phyloP scores from a whole-genome alignment of 2,113 vertebrate genomes.

The Fregetta grallaria region DNA sequence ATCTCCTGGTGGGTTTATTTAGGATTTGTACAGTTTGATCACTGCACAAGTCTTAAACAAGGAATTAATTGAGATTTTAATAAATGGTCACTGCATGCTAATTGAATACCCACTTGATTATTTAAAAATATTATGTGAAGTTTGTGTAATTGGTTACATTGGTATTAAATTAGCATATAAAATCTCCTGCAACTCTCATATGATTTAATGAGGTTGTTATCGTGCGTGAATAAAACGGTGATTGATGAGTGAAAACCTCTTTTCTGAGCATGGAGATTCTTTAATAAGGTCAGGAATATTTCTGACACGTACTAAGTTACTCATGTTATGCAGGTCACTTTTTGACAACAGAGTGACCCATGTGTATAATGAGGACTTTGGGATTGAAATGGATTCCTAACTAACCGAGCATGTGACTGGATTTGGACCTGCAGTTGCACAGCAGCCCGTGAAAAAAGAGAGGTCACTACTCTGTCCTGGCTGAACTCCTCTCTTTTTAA shows the following conservation, averaged over 20 bases:
- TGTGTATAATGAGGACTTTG: conserved; percentile 21
- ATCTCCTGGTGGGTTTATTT: conserved; percentile 47
- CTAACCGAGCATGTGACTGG: conserved; percentile 11
- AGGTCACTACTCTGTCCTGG: conserved; percentile 17
- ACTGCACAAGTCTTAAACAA: conserved; percentile 38
- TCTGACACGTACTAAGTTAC: conserved; percentile 46
- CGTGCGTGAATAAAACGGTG: conserved; percentile 41
- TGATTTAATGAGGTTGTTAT: conserved; percentile 67
- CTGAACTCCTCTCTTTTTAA: conserved; percentile 17
- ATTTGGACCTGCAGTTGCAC: conserved; percentile 6
- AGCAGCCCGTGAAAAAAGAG: background rate
- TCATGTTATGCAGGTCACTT: conserved; percentile 47
- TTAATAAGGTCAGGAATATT: conserved; percentile 63
- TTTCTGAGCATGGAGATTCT: background rate
- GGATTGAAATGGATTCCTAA: conserved; percentile 30
- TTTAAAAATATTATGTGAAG: conserved; percentile 67
- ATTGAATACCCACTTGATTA: conserved; percentile 63
- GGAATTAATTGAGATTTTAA: conserved; percentile 62
- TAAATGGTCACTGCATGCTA: conserved; percentile 59
- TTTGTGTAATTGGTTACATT: conserved; percentile 65
- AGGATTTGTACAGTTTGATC: conserved; percentile 52
- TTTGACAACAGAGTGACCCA: conserved; percentile 30
- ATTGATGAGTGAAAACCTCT: conserved; percentile 57
- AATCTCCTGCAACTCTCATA: conserved; percentile 56
- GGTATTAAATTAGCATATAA: conserved; percentile 64